These are phyloP conservation scores for Dipodomys spectabilis DNA, from an alignment of 2,113 vertebrate species.

Conservation along the genomic window DNA sequence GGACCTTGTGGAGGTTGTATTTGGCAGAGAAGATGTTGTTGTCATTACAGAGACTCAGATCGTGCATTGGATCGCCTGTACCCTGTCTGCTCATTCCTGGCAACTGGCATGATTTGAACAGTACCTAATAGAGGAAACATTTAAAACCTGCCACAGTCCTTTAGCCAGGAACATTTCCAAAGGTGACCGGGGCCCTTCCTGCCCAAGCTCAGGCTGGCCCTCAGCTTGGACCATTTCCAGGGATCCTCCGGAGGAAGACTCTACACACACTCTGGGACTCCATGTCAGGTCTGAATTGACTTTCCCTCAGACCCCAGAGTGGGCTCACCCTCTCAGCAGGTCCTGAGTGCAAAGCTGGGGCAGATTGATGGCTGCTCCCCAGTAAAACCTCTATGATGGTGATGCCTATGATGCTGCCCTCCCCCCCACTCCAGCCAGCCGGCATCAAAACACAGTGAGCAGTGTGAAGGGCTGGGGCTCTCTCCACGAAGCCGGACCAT, in stretches of 20 bases:
- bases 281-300: background rate
- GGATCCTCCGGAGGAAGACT: background rate
- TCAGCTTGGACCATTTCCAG: background rate
- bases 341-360: background rate
- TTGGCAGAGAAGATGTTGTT: background rate
- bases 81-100: background rate
- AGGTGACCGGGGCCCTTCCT: no score
- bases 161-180: no score
- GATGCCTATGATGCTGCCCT: background rate
- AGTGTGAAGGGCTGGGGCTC: background rate
- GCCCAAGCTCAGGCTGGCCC: no score
- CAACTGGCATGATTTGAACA: background rate
- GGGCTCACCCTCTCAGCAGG: no score
- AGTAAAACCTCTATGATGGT: background rate
- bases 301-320: no score
- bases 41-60: background rate
- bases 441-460: rapidly evolving
- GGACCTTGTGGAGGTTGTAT: no score
- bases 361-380: no score
- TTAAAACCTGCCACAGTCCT: background rate
- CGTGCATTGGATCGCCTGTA: background rate
- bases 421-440: no score
- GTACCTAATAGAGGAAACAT: background rate
- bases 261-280: rapidly evolving
- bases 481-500: background rate